Base-by-base conservation (phyloP, 2,797 vertebrate species). In the Sebastes cheni region DNA sequence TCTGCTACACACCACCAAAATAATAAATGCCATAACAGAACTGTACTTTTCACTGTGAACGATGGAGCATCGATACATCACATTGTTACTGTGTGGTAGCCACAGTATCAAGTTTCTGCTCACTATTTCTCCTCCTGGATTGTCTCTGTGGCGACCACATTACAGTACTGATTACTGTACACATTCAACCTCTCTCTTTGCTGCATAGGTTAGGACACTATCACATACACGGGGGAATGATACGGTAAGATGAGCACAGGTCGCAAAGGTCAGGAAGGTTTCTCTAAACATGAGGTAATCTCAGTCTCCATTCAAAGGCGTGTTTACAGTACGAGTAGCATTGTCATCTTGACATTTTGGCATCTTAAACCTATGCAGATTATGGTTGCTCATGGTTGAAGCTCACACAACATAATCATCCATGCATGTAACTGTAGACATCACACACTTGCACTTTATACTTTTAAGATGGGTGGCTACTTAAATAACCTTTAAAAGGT, bases 231-330 rank as follows among this genome's bases (percentile, higher is more conserved):
- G 25, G 66, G 75, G 77, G 79, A 22, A 73, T 77, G 78, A 75
- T 20, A 25, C 69, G 39, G 46, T 62, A 58, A 27, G 62, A 84
- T 65, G 72, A 80, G 52, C 81, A 88, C 85, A 86, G 89, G 86
- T 81, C 23, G 46, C 39, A 86, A 68, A 86, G 85, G 66, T 86
- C 84, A 81, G 71, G 80, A 89, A 89, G 85, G 88, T 79, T 83
- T 82, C 68, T 29, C 80, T 86, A 83, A 74, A 77, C 77, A 72
- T 55, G 83, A 89, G 86, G 83, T 88, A 50, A 84, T 85, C 78
- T 80, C 85, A 25, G 32, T 80, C 69, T 81, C 61, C 77, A 54
- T 61, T 83, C 73, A 89, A 91, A 93, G 89, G 90, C 89, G 83
- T 82, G 84, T 86, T 88, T 80, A 89, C 81, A 86, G 83, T 75